Evolutionary conservation across 2,113 vertebrate genomes (phyloP).

Genomic region (Syngnathus typhle): DNA sequence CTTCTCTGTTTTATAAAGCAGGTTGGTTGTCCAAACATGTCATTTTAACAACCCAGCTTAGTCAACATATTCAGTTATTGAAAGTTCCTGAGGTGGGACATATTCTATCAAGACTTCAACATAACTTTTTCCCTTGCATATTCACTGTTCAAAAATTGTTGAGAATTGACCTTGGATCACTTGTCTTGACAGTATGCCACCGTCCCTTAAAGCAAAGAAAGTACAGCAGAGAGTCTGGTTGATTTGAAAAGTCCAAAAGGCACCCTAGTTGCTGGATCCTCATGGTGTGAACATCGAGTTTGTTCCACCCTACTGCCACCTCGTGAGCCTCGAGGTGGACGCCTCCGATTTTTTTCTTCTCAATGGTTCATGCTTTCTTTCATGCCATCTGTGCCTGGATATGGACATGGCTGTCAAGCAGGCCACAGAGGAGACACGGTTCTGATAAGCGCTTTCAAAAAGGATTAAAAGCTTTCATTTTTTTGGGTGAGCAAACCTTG

Average conservation of each 20-base stretch:
- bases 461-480: slow-evolving; percentile 37
- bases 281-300: slow-evolving; percentile 48
- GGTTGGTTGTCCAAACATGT: neutral
- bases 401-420: slow-evolving; percentile 57
- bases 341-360: slow-evolving; percentile 48
- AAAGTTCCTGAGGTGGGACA: no score
- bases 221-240: slow-evolving; percentile 11
- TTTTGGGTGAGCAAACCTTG: slow-evolving; percentile 36
- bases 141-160: no score
- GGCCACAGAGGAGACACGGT: slow-evolving; percentile 39
- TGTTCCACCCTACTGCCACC: slow-evolving; percentile 50
- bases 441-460: slow-evolving; percentile 31
- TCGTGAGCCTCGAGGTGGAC: slow-evolving; percentile 42
- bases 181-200: neutral
- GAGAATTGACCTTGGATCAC: no score
- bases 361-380: slow-evolving; percentile 54
- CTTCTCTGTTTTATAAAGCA: neutral
- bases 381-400: slow-evolving; percentile 67
- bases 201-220: slow-evolving; percentile 10
- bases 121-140: no score
- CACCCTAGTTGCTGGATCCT: slow-evolving; percentile 15
- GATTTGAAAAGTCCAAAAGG: slow-evolving; percentile 24
- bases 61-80: neutral
- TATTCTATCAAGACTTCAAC: no score
- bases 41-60: neutral